Percentiles rank a stretch among this genome's conserved stretches.
phyloP scores from a whole-genome alignment of 1,140 invertebrate genomes.

The Drosophila elegans region DNA sequence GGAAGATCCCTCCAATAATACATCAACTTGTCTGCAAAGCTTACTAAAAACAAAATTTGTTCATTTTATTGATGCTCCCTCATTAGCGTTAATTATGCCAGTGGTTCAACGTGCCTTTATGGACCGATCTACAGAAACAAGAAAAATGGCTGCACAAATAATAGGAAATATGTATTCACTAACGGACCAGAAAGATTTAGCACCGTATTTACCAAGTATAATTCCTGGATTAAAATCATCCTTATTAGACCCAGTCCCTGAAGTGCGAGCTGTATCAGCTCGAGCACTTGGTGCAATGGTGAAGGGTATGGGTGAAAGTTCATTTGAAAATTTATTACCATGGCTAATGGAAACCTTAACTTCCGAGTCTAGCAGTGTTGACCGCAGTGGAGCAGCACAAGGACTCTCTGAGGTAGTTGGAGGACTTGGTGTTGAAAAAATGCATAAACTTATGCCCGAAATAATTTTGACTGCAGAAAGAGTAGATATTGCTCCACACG shows the following conservation, averaged over 20 bases:
- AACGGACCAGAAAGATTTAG: conserved; percentile 99
- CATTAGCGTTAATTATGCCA: conserved; percentile 99
- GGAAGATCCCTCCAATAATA: conserved; percentile 98
- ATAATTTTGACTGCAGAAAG: conserved; percentile 98
- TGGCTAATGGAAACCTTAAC: conserved; percentile 99
- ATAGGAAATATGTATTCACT: conserved; percentile 99
- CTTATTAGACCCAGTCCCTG: conserved; percentile 98
- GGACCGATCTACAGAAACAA: conserved; percentile 98
- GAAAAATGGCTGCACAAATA: conserved; percentile 99
- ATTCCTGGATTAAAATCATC: conserved; percentile 98
- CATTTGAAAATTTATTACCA: conserved; percentile 97
- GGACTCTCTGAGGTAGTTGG: conserved; percentile 97
- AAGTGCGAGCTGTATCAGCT: conserved; percentile 96
- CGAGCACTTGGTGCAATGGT: conserved; percentile 99
- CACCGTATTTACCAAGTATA: conserved; percentile 98
- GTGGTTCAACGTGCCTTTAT: conserved; percentile 98
- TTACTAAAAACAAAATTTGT: conserved; percentile 99
- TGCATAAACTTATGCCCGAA: conserved; percentile 99
- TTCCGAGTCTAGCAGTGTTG: conserved; percentile 97
- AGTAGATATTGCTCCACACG: conserved; percentile 97
- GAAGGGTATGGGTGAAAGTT: conserved; percentile 96
- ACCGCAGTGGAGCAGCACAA: conserved; percentile 99
- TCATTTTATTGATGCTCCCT: conserved; percentile 99
- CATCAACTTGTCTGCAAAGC: conserved; percentile 95
- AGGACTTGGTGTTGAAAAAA: conserved; percentile 96